A percentile compares a stretch with the other conserved stretches of the same genome.
Evolutionary conservation across 2,113 vertebrate species (phyloP).

Genomic region (Helogale parvula): DNA sequence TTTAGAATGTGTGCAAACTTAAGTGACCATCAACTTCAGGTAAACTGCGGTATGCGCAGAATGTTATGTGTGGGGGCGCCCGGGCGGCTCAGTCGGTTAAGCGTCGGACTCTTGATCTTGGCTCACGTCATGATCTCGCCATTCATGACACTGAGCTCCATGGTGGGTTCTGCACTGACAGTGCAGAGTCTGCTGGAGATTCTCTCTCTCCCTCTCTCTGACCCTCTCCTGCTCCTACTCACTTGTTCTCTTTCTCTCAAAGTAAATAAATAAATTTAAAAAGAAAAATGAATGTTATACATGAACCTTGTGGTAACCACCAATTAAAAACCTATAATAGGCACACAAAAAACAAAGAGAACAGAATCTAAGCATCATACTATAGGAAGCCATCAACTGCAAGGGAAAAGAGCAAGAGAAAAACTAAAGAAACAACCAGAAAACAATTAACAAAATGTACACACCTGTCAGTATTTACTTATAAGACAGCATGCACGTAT

Average conservation of each 20-base stretch:
- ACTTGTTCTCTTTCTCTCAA: no score
- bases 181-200: no score
- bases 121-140: no score
- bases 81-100: no score
- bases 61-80: not conserved
- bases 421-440: not conserved
- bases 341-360: not conserved
- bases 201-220: no score
- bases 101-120: no score
- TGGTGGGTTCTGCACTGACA: no score
- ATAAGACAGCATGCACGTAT: not conserved
- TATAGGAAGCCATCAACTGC: not conserved
- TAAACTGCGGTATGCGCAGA: not conserved
- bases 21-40: not conserved
- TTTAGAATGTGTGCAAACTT: not conserved
- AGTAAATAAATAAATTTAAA: no score
- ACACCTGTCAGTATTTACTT: not conserved
- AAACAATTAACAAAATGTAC: not conserved
- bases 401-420: not conserved
- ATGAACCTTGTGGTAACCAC: not conserved
- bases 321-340: not conserved
- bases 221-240: no score
- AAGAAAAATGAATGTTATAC: not conserved
- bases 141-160: no score
- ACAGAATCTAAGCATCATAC: not conserved